Conservation (phyloP, 2,888 invertebrate species). For the Pyrochroa serraticornis region DNA sequence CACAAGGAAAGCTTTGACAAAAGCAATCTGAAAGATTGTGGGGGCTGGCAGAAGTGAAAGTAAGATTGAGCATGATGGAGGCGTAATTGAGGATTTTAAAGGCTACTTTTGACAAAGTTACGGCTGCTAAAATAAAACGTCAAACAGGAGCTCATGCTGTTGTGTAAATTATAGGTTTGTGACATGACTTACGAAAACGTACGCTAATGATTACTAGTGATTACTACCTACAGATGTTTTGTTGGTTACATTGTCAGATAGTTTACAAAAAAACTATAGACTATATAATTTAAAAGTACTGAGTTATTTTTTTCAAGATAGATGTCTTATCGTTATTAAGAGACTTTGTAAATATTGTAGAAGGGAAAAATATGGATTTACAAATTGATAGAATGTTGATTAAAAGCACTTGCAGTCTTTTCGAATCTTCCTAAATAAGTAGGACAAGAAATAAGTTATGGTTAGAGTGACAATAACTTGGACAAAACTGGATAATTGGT, state of each 20-base stretch:
- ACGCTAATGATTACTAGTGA: conserved; percentile 74
- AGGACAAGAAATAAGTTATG: conserved; percentile 73
- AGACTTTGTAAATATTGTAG: conserved; percentile 90
- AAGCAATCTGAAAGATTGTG: conserved; percentile 83
- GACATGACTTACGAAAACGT: conserved; percentile 92
- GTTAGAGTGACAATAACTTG: conserved; percentile 85
- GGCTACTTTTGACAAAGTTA: conserved; percentile 84
- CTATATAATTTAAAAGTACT: conserved; percentile 76
- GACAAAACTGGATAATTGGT: conserved; percentile 87
- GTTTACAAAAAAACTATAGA: conserved; percentile 85
- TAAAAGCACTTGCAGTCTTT: conserved; percentile 92
- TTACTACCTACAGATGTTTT: conserved; percentile 89
- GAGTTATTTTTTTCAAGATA: conserved; percentile 80
- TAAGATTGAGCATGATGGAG: conserved; percentile 76
- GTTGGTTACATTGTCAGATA: conserved; percentile 89
- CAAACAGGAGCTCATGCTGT: conserved; percentile 93
- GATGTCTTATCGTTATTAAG: conserved; percentile 87
- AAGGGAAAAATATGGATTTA: conserved; percentile 93
- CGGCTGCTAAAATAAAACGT: conserved; percentile 85
- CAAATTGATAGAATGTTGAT: conserved; percentile 93
- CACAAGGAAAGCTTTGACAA: conserved; percentile 82
- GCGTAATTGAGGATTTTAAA: conserved; percentile 76
- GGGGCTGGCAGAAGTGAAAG: conserved; percentile 80
- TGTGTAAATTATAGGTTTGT: conserved; percentile 84
- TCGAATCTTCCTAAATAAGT: conserved; percentile 86